Base-by-base conservation (phyloP, 2,888 invertebrate species). In the Rhamnusium bicolor region DNA sequence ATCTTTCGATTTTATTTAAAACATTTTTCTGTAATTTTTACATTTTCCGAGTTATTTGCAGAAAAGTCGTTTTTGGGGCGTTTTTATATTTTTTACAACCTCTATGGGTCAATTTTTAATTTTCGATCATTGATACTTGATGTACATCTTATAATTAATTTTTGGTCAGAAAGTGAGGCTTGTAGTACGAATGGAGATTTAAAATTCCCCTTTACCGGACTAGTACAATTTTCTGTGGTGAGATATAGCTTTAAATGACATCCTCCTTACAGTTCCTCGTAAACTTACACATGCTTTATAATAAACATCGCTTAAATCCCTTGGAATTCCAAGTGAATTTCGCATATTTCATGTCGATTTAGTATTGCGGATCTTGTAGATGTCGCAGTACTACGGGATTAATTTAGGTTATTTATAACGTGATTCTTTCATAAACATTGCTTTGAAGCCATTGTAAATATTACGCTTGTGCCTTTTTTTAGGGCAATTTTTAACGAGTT, bases 261-360 rank as follows among this genome's bases (percentile, higher is more conserved):
- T 56, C 54, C 54, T 56, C 12, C 24, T 63, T 21, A 24, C 18
- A 51, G 40, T 40, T 29, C 32, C 32, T 19, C 53, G 53, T 54
- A 65, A 65, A 65, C 53, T 53, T 49, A 21, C 65, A 65, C 65
- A 32, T 53, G 65, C 65, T 4, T 14, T 19, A 19, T 32, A 65
- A 53, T 65, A 65, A 65, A 65, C 65, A 53, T 51, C 18, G 16
- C 21, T 27, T 29, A 54, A 65, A 65, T 65, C 65, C 53, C n/a
- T 4, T 53, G 65, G 18, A 29, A 53, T 53, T 29, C 54, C 21
- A 18, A 32, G 63, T 58, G 58, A n/a, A 58, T 58, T 58, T 58
- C 58, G 18, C 58, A 24, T 58, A 29, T 32, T 58, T 14, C 58
- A 58, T 8, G 58, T 58, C 58, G 32, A 58, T 32, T 58, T 58